These are phyloP conservation scores for Crotalus adamanteus DNA, from an alignment of 2,797 vertebrate species.

Conservation along the genomic window DNA sequence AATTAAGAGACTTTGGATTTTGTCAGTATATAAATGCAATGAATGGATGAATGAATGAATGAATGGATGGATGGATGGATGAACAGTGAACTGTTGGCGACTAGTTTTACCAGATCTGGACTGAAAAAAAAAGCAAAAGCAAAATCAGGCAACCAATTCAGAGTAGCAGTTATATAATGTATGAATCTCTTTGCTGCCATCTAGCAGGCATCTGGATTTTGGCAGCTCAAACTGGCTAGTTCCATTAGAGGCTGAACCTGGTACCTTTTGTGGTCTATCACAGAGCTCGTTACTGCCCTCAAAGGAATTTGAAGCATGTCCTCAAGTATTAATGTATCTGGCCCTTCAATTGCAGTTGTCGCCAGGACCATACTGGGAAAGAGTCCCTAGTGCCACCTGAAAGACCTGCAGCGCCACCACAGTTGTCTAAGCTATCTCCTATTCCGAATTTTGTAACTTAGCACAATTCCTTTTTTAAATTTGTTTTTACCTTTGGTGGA, in stretches of 20 bases:
- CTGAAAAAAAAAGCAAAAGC: background rate
- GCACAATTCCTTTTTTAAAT: conserved; percentile 18
- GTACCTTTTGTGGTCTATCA: background rate
- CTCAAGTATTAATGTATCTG: background rate
- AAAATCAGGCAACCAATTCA: background rate
- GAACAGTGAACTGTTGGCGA: background rate
- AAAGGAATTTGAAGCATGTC: background rate
- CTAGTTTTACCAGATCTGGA: background rate
- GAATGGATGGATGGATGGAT: background rate
- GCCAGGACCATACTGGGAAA: background rate
- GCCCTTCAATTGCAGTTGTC: background rate
- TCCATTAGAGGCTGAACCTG: background rate
- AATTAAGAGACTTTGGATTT: background rate
- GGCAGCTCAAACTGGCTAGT: background rate
- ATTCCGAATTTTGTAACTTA: conserved; percentile 39
- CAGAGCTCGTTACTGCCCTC: background rate
- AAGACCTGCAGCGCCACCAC: background rate
- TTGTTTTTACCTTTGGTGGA: conserved; percentile 88
- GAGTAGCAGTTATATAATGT: background rate
- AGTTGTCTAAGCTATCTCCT: conserved; percentile 30
- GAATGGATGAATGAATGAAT: background rate
- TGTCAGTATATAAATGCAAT: background rate
- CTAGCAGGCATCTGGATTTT: background rate
- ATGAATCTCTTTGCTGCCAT: background rate
- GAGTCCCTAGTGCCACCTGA: background rate